A percentile compares a stretch with the other conserved stretches of the same genome.
These are phyloP conservation scores for Chelmon rostratus DNA, from an alignment of 2,797 vertebrate genomes.

Conservation along the genomic window DNA sequence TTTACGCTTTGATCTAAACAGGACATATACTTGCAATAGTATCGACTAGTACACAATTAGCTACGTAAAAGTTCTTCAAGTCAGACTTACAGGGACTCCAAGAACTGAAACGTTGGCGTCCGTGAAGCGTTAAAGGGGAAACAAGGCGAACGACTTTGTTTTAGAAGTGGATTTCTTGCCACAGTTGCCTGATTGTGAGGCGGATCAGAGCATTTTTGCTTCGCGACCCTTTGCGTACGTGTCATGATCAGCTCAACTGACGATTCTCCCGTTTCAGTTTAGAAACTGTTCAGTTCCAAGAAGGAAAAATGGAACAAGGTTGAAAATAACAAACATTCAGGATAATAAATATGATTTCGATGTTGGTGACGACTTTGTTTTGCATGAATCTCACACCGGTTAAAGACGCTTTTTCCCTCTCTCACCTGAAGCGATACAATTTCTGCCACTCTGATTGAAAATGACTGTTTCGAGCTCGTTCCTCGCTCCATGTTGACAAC, in stretches of 20 bases:
- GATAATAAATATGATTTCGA: not conserved
- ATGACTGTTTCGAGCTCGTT: not conserved
- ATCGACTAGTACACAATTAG: too few relatives aligned
- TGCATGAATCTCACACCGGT: too few relatives aligned
- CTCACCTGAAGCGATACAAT: not conserved
- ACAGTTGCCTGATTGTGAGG: not conserved
- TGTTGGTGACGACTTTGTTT: not conserved
- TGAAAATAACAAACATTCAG: not conserved
- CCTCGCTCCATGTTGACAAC: not conserved
- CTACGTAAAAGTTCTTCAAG: too few relatives aligned
- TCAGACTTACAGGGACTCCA: not conserved
- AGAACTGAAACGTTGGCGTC: not conserved
- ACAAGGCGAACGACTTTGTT: not conserved
- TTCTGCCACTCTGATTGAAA: not conserved
- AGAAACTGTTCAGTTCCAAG: not conserved
- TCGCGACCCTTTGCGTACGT: not conserved
- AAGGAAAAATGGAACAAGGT: not conserved
- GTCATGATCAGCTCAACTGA: not conserved
- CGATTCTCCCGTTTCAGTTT: not conserved
- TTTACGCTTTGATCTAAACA: too few relatives aligned
- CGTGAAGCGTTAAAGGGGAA: not conserved
- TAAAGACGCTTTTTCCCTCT: too few relatives aligned
- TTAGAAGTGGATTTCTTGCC: not conserved
- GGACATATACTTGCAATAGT: too few relatives aligned
- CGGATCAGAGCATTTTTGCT: not conserved